These are phyloP conservation scores for Archips crataeganus DNA, from an alignment of 2,888 invertebrate species.

Conservation along the genomic window DNA sequence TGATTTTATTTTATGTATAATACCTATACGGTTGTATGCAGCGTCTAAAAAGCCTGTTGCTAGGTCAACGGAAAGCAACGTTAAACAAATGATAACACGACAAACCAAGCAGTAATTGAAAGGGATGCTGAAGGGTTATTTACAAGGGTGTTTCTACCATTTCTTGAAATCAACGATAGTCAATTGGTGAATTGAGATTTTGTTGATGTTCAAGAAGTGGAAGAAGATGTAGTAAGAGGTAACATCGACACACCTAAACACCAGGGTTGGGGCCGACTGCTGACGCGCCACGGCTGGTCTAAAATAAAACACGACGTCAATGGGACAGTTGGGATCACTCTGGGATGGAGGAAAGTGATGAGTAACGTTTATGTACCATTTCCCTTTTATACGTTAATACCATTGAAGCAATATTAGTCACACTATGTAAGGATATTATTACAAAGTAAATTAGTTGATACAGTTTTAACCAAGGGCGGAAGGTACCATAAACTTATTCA, in stretches of 20 bases:
- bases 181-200: constrained; percentile 46
- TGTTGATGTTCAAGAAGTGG: constrained; percentile 68
- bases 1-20: not conserved
- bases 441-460: not conserved
- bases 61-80: constrained; percentile 73
- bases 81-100: constrained; percentile 56
- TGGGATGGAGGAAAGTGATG: constrained; percentile 50
- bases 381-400: constrained; percentile 47
- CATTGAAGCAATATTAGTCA: not conserved
- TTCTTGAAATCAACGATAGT: constrained; percentile 60
- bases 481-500: constrained; percentile 29
- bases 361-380: constrained; percentile 48
- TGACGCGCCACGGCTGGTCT: constrained; percentile 86
- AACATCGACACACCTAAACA: constrained; percentile 87
- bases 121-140: constrained; percentile 61
- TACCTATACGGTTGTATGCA: not conserved
- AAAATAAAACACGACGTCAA: constrained; percentile 83
- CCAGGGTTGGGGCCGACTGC: constrained; percentile 86
- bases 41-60: constrained; percentile 17
- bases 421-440: not conserved
- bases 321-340: constrained; percentile 67
- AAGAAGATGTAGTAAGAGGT: constrained; percentile 68
- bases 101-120: constrained; percentile 64
- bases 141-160: constrained; percentile 62
- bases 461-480: constrained; percentile 15